phyloP scores from a whole-genome alignment of 1,140 invertebrate species.

The Micrasema longulum region DNA sequence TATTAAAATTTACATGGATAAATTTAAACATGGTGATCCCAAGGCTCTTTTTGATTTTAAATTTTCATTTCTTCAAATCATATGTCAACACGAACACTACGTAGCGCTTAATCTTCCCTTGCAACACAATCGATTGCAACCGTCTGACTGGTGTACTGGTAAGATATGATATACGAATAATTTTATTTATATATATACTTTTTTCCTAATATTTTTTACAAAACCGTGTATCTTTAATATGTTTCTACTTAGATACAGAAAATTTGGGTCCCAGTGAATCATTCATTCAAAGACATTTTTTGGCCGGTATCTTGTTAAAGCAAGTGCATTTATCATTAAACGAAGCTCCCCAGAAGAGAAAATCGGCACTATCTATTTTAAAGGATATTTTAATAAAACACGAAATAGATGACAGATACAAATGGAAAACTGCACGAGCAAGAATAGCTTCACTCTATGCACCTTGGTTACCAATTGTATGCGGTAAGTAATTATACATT shows the following conservation, averaged over 20 bases:
- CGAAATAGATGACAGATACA: conserved; percentile 92
- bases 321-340: conserved; percentile 81
- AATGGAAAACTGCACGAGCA: conserved; percentile 81
- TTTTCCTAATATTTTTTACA: too few relatives aligned
- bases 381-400: conserved; percentile 93
- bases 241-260: conserved; percentile 60
- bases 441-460: conserved; percentile 91
- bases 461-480: conserved; percentile 87
- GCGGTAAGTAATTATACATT: conserved; percentile 56
- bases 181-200: conserved; percentile 29
- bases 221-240: conserved; percentile 57
- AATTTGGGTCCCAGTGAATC: conserved; percentile 73
- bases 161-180: conserved; percentile 34
- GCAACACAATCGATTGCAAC: conserved; percentile 69
- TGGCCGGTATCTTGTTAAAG: conserved; percentile 83
- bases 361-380: conserved; percentile 81
- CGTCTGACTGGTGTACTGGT: conserved; percentile 50
- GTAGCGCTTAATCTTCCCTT: conserved; percentile 88
- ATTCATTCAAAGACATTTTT: conserved; percentile 91
- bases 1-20: conserved; percentile 88
- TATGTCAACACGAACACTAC: conserved; percentile 95
- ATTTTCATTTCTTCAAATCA: conserved; percentile 89
- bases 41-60: conserved; percentile 86
- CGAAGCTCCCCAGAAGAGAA: conserved; percentile 84
- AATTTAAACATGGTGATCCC: conserved; percentile 85